Percentiles rank a stretch among this genome's conserved stretches.
Conservation (phyloP, 1,140 invertebrate species). For the Pseudomyrmex sp. region DNA sequence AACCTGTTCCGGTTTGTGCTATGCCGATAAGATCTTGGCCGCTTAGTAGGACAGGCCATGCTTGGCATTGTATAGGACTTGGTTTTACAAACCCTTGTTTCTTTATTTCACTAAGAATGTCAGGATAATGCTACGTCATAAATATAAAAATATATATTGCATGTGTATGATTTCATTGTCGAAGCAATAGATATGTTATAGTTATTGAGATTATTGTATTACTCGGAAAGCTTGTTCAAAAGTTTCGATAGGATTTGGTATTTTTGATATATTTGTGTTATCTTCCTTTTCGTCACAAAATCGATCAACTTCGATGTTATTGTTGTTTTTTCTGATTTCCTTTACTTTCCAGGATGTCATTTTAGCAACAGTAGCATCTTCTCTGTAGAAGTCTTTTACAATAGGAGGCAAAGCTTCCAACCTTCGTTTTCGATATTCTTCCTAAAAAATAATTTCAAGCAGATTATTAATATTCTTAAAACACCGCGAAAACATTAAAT, state of each 20-base stretch:
- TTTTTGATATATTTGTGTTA: slow-evolving; percentile 78
- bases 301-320: slow-evolving; percentile 90
- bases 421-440: slow-evolving; percentile 85
- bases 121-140: slow-evolving; percentile 88
- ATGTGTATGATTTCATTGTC: not conserved
- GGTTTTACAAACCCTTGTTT: slow-evolving; percentile 93
- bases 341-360: slow-evolving; percentile 87
- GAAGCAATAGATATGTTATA: not conserved
- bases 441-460: slow-evolving; percentile 79
- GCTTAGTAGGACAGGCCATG: slow-evolving; percentile 94
- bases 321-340: slow-evolving; percentile 87
- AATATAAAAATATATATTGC: slow-evolving; percentile 9
- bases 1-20: slow-evolving; percentile 95
- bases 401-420: slow-evolving; percentile 89
- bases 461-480: too few species aligned
- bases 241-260: slow-evolving; percentile 93
- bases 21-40: slow-evolving; percentile 97
- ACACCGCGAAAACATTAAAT: too few species aligned
- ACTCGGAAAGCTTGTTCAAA: slow-evolving; percentile 93
- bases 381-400: slow-evolving; percentile 94
- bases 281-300: slow-evolving; percentile 82
- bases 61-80: slow-evolving; percentile 96
- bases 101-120: slow-evolving; percentile 92
- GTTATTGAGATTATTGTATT: slow-evolving; percentile 5
- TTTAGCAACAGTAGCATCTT: slow-evolving; percentile 89